Evolutionary conservation across 2,888 invertebrate species (phyloP).

Genomic region (Caenorhabditis japonica): DNA sequence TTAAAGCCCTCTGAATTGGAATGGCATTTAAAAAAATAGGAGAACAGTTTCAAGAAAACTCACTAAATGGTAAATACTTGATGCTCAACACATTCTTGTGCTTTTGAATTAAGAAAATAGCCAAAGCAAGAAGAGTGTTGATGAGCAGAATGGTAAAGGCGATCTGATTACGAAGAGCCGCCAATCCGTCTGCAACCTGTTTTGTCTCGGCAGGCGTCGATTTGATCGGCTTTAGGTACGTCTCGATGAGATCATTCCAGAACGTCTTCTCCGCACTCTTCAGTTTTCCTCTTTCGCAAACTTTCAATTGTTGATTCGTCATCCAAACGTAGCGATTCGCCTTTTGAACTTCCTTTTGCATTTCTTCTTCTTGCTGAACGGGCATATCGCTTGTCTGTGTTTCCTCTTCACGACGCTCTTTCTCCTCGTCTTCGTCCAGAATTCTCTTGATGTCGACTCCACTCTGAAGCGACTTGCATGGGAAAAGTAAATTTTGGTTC

Average conservation of each 20-base stretch:
- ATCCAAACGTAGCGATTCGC: conserved; percentile 67
- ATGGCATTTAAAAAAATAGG: background rate
- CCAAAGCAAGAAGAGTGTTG: conserved; percentile 97
- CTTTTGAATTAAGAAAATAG: conserved; percentile 96
- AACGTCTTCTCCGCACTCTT: conserved; percentile 81
- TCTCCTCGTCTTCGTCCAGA: conserved; percentile 39
- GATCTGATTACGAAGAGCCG: conserved; percentile 90
- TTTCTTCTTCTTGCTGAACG: conserved; percentile 9
- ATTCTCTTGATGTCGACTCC: conserved; percentile 45
- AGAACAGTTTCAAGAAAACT: background rate
- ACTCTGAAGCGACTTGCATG: no score
- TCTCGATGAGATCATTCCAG: conserved; percentile 76
- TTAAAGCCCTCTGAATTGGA: conserved; percentile 72
- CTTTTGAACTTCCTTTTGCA: conserved; percentile 31
- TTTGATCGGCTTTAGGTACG: conserved; percentile 75
- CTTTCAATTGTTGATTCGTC: conserved; percentile 67
- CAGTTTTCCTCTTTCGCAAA: conserved; percentile 71
- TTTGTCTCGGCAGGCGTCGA: conserved; percentile 68
- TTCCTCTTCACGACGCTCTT: conserved; percentile 26
- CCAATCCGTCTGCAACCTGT: conserved; percentile 82
- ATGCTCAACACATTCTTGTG: conserved; percentile 89
- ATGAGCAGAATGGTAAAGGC: conserved; percentile 97
- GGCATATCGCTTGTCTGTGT: conserved; percentile 29
- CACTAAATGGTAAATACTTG: conserved; percentile 66
- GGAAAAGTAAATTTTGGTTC: no score